These are phyloP conservation scores for Copsychus sechellarum DNA, from an alignment of 2,113 vertebrate genomes.

Conservation along the genomic window DNA sequence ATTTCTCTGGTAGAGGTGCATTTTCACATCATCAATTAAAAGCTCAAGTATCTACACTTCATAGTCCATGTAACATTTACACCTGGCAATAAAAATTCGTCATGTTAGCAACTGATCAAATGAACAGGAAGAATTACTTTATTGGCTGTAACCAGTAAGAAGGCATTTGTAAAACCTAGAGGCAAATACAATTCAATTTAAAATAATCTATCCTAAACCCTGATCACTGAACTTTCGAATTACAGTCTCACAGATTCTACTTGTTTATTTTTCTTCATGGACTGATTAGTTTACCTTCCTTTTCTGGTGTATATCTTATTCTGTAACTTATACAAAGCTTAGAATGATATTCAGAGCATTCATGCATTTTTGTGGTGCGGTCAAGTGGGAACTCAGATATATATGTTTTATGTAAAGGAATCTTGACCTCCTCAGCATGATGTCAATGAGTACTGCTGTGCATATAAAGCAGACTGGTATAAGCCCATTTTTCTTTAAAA, in stretches of 20 bases:
- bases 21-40: neutral
- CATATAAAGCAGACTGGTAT: neutral
- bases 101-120: neutral
- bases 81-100: neutral
- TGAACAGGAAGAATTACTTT: neutral
- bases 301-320: neutral
- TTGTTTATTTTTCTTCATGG: neutral
- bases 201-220: neutral
- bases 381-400: neutral
- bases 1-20: neutral
- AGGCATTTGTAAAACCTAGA: neutral
- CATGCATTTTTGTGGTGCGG: neutral
- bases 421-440: neutral
- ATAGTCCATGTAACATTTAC: neutral
- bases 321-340: neutral
- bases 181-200: neutral
- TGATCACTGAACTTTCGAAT: neutral
- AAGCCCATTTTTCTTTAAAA: neutral
- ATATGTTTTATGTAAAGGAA: neutral
- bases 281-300: neutral
- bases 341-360: neutral
- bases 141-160: neutral
- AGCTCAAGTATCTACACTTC: neutral
- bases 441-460: neutral
- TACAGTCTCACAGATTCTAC: neutral